Evolutionary conservation across 92 coral and sea anemone species (phyloP), one percentile per base, ranked within the genome.

Genomic region (Bergia sp.): DNA sequence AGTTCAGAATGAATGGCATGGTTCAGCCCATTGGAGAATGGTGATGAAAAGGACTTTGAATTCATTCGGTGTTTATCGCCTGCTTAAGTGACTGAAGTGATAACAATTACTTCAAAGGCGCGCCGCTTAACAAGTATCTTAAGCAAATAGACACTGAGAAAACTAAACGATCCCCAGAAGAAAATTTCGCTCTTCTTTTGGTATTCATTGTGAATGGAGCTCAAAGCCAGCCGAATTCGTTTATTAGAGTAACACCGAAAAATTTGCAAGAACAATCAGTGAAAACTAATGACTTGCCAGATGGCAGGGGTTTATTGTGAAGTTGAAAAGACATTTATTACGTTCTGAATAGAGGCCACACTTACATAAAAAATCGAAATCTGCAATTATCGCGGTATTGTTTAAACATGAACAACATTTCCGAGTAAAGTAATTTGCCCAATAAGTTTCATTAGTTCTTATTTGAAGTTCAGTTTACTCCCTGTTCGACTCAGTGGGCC

Each of bases 1-100:
- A 91, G 89, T 85, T 73, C 91, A 92, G 95, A 89, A 93, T 93
- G 98, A 97, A 95, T 89, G 96, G 98, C 93, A 93, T 86, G 96
- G 92, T 88, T 94, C 85, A 90, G 88, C 87, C 92, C 87, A 91
- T 89, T 92, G 95, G 96, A 95, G 93, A 85, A 92, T 85, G 83
- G 93, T 89, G 95, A 91, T 94, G 94, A 94, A 92, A 91, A 92
- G 95, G 85, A 89, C 92, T 81, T 91, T 71, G 88, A 90, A 90
- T 89, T 91, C 90, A 89, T 93, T 89, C 82, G 88, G 88, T 97
- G 97, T 97, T 97, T 97, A 95, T 93, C 93, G 92, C 93, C 90
- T 95, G 93, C 92, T 93, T 93, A 93, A 93, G 89, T 88, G 93
- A 88, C 89, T 83, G 85, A 87, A 75, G 38, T 49, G 95, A 90